These are phyloP conservation scores for Athene cunicularia DNA, from an alignment of 2,113 vertebrate species.

Conservation along the genomic window DNA sequence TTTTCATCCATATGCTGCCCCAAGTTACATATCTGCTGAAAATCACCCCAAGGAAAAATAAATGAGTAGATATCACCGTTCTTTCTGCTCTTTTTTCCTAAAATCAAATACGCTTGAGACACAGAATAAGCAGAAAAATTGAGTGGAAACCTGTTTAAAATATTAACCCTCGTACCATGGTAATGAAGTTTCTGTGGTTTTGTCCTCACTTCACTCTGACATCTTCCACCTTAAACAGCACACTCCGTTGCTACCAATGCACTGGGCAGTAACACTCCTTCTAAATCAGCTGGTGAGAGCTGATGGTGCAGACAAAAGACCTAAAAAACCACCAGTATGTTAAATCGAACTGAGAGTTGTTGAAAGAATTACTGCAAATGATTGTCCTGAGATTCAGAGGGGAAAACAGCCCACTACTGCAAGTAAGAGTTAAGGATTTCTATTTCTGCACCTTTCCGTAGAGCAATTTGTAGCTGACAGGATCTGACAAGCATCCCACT, in stretches of 20 bases:
- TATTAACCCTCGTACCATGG: neutral
- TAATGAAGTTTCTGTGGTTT: neutral
- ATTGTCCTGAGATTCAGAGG: constrained; percentile 22
- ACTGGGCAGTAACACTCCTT: neutral
- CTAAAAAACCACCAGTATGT: neutral
- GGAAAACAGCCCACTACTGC: neutral
- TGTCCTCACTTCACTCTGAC: neutral
- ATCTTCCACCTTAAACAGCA: neutral
- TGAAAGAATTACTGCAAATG: constrained; percentile 12
- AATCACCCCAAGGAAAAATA: neutral
- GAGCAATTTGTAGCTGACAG: constrained; percentile 66
- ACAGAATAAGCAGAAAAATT: neutral
- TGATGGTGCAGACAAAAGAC: neutral
- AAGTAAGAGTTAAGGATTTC: constrained; percentile 55
- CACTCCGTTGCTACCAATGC: neutral
- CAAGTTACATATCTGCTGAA: neutral
- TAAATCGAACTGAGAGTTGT: neutral
- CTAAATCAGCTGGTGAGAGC: neutral
- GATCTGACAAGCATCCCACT: constrained; percentile 65
- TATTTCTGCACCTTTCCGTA: constrained; percentile 67
- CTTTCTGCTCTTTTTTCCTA: neutral
- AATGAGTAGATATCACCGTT: neutral
- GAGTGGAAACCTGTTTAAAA: neutral
- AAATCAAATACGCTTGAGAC: neutral
- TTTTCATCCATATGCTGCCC: neutral